phyloP scores from a whole-genome alignment of 2,888 invertebrate species.

The Scrobipalpa costella region DNA sequence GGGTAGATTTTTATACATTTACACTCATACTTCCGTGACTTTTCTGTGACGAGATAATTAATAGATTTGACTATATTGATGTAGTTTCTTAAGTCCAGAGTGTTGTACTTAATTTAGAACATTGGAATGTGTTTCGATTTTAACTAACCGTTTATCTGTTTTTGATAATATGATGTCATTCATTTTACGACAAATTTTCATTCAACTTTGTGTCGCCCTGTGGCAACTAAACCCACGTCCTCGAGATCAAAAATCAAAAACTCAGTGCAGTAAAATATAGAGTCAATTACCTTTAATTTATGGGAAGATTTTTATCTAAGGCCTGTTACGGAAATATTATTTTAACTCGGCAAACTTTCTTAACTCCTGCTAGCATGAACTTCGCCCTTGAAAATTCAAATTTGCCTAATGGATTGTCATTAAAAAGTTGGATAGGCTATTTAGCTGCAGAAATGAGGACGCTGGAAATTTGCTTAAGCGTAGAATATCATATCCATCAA shows the following conservation, averaged over 20 bases:
- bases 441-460: conserved; percentile 37
- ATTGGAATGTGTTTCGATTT: background rate
- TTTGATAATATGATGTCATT: no score
- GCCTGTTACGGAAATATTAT: conserved; percentile 16
- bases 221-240: no score
- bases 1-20: conserved; percentile 17
- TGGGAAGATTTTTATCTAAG: conserved; percentile 8
- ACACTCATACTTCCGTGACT: conserved; percentile 27
- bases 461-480: conserved; percentile 12
- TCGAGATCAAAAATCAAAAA: no score
- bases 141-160: background rate
- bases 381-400: conserved; percentile 31
- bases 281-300: no score
- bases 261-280: no score
- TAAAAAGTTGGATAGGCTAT: conserved; percentile 56
- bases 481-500: conserved; percentile 20
- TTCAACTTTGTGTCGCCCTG: no score
- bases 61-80: conserved; percentile 19
- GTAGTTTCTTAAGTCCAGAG: background rate
- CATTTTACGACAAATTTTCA: no score
- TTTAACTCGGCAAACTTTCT: conserved; percentile 21
- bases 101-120: conserved; percentile 1
- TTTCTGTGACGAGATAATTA: conserved; percentile 24
- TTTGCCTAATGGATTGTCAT: conserved; percentile 42
- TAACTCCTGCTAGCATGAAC: conserved; percentile 26